Evolutionary conservation across 2,113 vertebrate species (phyloP).

Genomic region (Gymnarchus niloticus): DNA sequence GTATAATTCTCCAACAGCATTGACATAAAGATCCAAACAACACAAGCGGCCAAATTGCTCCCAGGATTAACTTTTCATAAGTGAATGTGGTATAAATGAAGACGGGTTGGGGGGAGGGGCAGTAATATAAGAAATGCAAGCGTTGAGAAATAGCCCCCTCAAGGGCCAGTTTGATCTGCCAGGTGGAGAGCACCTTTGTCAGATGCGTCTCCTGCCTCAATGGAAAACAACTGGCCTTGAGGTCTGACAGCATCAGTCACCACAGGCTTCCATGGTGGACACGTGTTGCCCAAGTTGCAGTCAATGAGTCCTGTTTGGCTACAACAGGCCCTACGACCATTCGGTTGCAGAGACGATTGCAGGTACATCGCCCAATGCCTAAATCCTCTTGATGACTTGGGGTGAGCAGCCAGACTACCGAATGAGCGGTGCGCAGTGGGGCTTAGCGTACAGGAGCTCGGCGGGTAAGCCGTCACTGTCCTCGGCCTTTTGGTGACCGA

Average conservation of each 20-base stretch:
- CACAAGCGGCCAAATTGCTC: constrained; percentile 60
- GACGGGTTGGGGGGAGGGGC: neutral
- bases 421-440: neutral
- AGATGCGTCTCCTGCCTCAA: neutral
- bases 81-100: constrained; percentile 36
- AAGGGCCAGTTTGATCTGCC: constrained; percentile 24
- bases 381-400: neutral
- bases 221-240: neutral
- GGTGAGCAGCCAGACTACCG: neutral
- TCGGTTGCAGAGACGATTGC: neutral
- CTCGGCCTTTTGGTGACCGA: neutral
- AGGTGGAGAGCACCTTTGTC: constrained; percentile 26
- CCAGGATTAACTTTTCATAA: constrained; percentile 52
- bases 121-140: constrained; percentile 42
- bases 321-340: too few species aligned
- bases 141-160: constrained; percentile 45
- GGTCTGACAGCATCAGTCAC: neutral
- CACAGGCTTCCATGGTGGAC: neutral
- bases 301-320: neutral
- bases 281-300: neutral
- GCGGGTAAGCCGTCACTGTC: neutral
- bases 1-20: constrained; percentile 63
- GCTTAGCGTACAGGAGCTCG: neutral
- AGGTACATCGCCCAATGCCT: neutral
- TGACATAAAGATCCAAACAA: constrained; percentile 66